A percentile compares a stretch with the other conserved stretches of the same genome.
These are phyloP conservation scores for Campoletis raptor DNA, from an alignment of 2,888 invertebrate species.

Conservation along the genomic window DNA sequence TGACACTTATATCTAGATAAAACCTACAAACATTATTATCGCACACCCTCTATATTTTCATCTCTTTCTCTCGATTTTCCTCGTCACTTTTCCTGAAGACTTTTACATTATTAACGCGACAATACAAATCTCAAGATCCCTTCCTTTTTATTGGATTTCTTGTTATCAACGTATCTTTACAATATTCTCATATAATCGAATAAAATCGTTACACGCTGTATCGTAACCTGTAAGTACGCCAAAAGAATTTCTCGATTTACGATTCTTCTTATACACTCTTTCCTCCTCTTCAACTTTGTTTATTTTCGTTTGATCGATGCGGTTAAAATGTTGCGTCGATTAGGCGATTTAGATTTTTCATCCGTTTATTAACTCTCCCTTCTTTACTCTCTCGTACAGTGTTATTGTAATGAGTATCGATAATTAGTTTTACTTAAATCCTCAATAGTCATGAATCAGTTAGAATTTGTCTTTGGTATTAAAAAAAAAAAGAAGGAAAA, in stretches of 20 bases:
- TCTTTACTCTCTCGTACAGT: not conserved
- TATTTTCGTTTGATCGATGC: slow-evolving; percentile 8
- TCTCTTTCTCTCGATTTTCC: slow-evolving; percentile 30
- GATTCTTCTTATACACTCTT: not conserved
- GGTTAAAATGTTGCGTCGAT: not conserved
- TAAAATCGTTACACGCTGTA: not conserved
- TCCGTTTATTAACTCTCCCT: slow-evolving; percentile 24
- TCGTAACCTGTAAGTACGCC: not conserved
- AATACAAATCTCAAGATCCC: slow-evolving; percentile 39
- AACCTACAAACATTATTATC: slow-evolving; percentile 71
- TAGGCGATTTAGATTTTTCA: slow-evolving; percentile 50
- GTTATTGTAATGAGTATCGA: slow-evolving; percentile 33
- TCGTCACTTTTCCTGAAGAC: slow-evolving; percentile 17
- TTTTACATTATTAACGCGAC: slow-evolving; percentile 30
- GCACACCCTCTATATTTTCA: slow-evolving; percentile 44
- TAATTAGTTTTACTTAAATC: slow-evolving; percentile 35
- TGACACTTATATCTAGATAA: slow-evolving; percentile 72
- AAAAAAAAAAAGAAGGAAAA: not conserved
- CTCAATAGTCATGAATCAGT: slow-evolving; percentile 23
- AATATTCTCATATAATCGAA: slow-evolving; percentile 8
- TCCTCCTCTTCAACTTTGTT: not conserved
- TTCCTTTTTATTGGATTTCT: slow-evolving; percentile 23
- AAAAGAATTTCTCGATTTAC: not conserved
- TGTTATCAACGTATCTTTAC: slow-evolving; percentile 18
- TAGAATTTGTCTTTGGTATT: slow-evolving; percentile 31